Conservation (phyloP, 2,888 invertebrate genomes). For the Pheosia tremula region DNA sequence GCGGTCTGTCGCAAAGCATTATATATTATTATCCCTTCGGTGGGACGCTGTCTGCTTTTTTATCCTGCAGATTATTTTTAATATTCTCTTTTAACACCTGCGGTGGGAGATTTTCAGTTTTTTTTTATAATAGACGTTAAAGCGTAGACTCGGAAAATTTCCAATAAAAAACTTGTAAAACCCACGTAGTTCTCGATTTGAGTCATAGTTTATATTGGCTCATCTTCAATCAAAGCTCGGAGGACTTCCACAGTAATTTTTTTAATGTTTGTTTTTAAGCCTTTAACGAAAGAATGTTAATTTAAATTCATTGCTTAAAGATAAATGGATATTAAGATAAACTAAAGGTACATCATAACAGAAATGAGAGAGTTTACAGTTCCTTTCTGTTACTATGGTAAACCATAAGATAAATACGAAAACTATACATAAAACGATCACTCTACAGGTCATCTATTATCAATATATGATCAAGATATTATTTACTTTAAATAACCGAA, state of each 20-base stretch:
- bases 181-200: neutral
- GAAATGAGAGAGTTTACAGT: no score
- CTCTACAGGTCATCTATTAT: no score
- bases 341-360: no score
- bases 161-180: conserved; percentile 10
- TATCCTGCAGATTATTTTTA: conserved; percentile 31
- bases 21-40: conserved; percentile 8
- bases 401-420: no score
- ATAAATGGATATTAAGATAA: no score
- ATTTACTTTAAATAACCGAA: no score
- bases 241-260: neutral
- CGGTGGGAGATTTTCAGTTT: conserved; percentile 12
- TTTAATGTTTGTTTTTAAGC: neutral
- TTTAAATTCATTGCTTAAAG: no score
- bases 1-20: conserved; percentile 8
- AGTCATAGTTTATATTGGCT: neutral
- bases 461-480: no score
- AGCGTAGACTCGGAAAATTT: conserved; percentile 6
- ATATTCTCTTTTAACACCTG: conserved; percentile 15
- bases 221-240: neutral
- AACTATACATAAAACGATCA: no score
- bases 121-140: conserved; percentile 22
- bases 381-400: no score
- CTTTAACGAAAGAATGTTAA: no score
- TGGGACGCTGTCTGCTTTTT: conserved; percentile 21